Evolutionary conservation across 2,888 invertebrate species (phyloP).

Genomic region (Coelopa pilipes): DNA sequence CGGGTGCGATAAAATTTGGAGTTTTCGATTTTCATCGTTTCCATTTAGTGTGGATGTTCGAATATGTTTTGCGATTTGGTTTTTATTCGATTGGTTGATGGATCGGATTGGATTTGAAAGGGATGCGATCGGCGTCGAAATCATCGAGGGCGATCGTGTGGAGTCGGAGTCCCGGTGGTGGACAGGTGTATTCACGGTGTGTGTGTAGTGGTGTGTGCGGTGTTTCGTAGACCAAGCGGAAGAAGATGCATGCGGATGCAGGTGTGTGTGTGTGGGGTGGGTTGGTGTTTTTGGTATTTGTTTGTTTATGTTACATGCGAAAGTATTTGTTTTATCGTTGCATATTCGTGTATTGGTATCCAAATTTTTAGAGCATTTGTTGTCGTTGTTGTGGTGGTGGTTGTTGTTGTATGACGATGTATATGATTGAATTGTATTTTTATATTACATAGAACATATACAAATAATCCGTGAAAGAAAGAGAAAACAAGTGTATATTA

Average conservation of each 20-base stretch:
- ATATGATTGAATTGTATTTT: conserved; percentile 4
- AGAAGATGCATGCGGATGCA: conserved; percentile 4
- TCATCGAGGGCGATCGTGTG: background rate
- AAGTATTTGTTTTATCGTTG: conserved; percentile 6
- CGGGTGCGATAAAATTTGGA: background rate
- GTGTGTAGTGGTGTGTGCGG: too few relatives aligned
- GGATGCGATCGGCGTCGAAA: background rate
- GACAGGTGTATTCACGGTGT: too few relatives aligned
- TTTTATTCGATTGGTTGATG: too few relatives aligned
- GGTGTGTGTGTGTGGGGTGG: conserved; percentile 40
- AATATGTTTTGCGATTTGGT: too few relatives aligned
- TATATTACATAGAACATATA: conserved; percentile 9
- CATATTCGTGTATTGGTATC: conserved; percentile 38
- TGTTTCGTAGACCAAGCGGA: background rate
- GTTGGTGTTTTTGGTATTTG: conserved; percentile 42
- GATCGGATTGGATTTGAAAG: background rate
- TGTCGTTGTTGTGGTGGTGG: conserved; percentile 42
- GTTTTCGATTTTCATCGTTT: too few relatives aligned
- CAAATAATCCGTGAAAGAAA: conserved; percentile 36
- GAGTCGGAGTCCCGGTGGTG: too few relatives aligned
- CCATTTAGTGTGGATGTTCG: too few relatives aligned
- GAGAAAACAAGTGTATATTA: conserved; percentile 19
- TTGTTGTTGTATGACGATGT: conserved; percentile 27
- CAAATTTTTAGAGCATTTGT: conserved; percentile 35
- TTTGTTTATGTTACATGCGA: conserved; percentile 40